Conservation (phyloP, 2,113 vertebrate genomes). For the Trematocara nigrifrons region DNA sequence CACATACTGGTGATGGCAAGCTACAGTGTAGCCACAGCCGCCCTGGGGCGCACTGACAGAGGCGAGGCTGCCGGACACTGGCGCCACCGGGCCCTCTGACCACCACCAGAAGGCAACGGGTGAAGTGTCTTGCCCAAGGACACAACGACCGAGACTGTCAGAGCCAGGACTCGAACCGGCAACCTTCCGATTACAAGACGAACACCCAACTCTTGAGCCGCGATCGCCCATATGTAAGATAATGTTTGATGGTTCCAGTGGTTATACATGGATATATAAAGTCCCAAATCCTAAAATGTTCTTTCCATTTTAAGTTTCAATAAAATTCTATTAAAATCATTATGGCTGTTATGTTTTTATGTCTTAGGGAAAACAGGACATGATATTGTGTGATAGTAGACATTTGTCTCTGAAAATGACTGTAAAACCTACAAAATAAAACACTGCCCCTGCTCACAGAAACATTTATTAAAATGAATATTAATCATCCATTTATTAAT, state of each 20-base stretch:
- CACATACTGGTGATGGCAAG: too few relatives aligned
- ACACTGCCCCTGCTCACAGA: background rate
- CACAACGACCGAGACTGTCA: too few relatives aligned
- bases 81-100: too few relatives aligned
- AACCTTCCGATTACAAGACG: too few relatives aligned
- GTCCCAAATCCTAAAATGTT: background rate
- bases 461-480: background rate
- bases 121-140: too few relatives aligned
- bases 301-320: background rate
- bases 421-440: background rate
- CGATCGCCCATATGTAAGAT: background rate
- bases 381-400: background rate
- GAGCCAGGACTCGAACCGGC: too few relatives aligned
- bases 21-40: too few relatives aligned
- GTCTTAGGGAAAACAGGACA: background rate
- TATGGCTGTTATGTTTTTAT: background rate
- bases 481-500: background rate
- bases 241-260: background rate
- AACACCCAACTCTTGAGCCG: too few relatives aligned
- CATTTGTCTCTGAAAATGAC: background rate
- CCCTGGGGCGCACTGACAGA: too few relatives aligned
- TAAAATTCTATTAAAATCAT: background rate
- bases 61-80: too few relatives aligned
- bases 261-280: background rate
- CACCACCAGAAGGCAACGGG: too few relatives aligned